These are phyloP conservation scores for Onychostoma macrolepis DNA, from an alignment of 2,113 vertebrate genomes.

Conservation along the genomic window DNA sequence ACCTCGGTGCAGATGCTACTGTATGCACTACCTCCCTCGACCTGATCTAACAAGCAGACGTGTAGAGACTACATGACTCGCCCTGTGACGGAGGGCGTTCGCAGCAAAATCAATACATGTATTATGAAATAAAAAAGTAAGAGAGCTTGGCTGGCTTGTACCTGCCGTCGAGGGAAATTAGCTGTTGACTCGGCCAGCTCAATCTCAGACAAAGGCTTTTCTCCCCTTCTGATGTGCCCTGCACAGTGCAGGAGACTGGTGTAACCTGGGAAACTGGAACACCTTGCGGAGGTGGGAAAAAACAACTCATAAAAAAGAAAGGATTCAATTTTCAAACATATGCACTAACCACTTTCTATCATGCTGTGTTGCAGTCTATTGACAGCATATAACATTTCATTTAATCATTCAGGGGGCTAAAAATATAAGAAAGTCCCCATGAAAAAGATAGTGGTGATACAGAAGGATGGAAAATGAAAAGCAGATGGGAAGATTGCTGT, in stretches of 20 bases:
- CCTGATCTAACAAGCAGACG: slow-evolving; percentile 75
- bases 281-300: slow-evolving; percentile 11
- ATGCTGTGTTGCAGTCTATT: neutral
- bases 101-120: slow-evolving; percentile 84
- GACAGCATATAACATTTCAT: slow-evolving; percentile 42
- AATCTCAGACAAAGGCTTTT: slow-evolving; percentile 77
- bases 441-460: slow-evolving; percentile 40
- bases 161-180: slow-evolving; percentile 85
- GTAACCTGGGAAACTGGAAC: slow-evolving; percentile 54
- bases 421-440: slow-evolving; percentile 30
- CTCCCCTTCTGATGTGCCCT: slow-evolving; percentile 13
- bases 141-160: slow-evolving; percentile 72
- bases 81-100: slow-evolving; percentile 74
- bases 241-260: slow-evolving; percentile 48
- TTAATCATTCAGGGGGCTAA: slow-evolving; percentile 35
- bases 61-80: slow-evolving; percentile 76
- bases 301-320: slow-evolving; percentile 23
- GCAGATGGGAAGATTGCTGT: slow-evolving; percentile 33
- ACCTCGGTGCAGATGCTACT: neutral
- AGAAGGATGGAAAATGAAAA: slow-evolving; percentile 46
- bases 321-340: slow-evolving; percentile 14
- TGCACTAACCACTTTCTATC: slow-evolving; percentile 21
- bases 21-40: slow-evolving; percentile 19
- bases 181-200: slow-evolving; percentile 78
- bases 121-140: slow-evolving; percentile 82